Conservation (phyloP, 2,113 vertebrate species). For the Chaetodon auriga region DNA sequence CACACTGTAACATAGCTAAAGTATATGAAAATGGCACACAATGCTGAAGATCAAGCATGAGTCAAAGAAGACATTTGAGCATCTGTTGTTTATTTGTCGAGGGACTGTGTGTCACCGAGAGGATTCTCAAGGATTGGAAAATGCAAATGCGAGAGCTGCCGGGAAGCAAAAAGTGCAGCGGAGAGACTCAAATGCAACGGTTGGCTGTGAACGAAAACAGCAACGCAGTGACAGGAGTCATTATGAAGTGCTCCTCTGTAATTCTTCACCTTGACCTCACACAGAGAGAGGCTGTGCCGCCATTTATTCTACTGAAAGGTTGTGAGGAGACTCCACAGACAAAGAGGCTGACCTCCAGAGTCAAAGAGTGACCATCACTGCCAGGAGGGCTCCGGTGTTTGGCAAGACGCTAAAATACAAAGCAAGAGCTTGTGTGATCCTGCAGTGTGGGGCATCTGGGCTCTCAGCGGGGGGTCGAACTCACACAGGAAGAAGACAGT, state of each 20-base stretch:
- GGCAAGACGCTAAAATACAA: constrained; percentile 50
- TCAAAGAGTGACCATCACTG: constrained; percentile 10
- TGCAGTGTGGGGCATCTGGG: constrained; percentile 75
- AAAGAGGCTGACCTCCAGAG: constrained; percentile 18
- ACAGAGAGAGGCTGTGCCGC: background rate
- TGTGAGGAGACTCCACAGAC: background rate
- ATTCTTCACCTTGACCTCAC: background rate
- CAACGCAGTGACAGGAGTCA: background rate
- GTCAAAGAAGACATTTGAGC: constrained; percentile 79
- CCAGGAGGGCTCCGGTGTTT: constrained; percentile 61
- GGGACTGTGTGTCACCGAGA: constrained; percentile 62
- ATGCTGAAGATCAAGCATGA: constrained; percentile 64
- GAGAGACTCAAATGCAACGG: background rate
- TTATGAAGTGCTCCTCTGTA: background rate
- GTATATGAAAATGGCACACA: constrained; percentile 50
- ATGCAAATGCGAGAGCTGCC: constrained; percentile 37
- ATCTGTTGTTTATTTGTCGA: constrained; percentile 75
- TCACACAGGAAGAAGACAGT: constrained; percentile 65
- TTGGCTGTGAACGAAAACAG: constrained; percentile 1
- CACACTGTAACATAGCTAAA: constrained; percentile 42
- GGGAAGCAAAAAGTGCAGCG: constrained; percentile 31
- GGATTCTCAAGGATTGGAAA: constrained; percentile 60
- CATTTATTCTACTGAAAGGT: background rate
- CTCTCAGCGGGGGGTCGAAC: constrained; percentile 59
- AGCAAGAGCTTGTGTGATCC: constrained; percentile 62